Evolutionary conservation across 2,797 vertebrate genomes (phyloP), one percentile per base, ranked within the genome.

Genomic region (Falco novaeseelandiae): DNA sequence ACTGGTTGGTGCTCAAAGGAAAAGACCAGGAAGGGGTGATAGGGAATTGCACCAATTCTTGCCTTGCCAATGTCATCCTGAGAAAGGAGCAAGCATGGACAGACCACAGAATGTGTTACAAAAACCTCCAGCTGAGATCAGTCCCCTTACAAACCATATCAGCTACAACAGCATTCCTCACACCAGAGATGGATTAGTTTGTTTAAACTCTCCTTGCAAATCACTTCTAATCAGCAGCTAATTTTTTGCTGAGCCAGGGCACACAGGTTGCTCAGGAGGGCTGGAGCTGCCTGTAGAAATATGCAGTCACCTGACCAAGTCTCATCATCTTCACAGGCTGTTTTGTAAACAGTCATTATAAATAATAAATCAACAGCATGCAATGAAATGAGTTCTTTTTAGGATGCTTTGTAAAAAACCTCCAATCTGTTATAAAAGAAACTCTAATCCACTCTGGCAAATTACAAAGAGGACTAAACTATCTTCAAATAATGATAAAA

Each of bases 341-440:
- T 83, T 96, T 95, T 82, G 94, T 95, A 90, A 96, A 94, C 91
- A 94, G 79, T 90, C 76, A 69, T 95, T 88, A 94, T 90, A 93
- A 95, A 89, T 91, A 96, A 96, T 95, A 95, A 96, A 95, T 90
- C 93, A 93, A 87, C 80, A 95, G 42, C 19, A 3, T 84, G 87
- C 55, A 93, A 96, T 94, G 93, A 95, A 95, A 93, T 55, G 69
- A 95, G 54, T 18, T 74, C 46, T 78, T 95, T 95, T 93, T 81
- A 90, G 93, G 81, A 88, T 90, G 84, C 57, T 95, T 93, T 89
- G 73, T 57, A 91, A 76, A 91, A 91, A 93, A 51, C 42, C 69
- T 96, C 80, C 70, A 59, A 78, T 90, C 89, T 72, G 82, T 92
- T 81, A 83, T 32, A 78, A 89, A 90, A 95, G 46, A 48, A 90